Percentiles rank a stretch among this genome's conserved stretches.
These are phyloP conservation scores for Antennarius maculatus DNA, from an alignment of 2,797 vertebrate genomes.

Conservation along the genomic window DNA sequence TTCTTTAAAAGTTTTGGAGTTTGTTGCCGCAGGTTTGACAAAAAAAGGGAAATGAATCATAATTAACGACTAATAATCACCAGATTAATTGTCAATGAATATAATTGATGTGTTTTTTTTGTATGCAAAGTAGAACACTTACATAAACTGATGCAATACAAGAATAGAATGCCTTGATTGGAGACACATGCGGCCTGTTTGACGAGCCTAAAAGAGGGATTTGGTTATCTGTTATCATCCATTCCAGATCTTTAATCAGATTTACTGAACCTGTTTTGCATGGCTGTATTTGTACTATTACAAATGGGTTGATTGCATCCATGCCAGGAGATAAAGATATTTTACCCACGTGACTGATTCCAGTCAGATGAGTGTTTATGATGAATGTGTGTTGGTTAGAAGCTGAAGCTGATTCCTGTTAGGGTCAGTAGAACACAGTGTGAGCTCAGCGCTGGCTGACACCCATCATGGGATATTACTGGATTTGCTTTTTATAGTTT, in stretches of 20 bases:
- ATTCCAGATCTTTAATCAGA: slow-evolving; percentile 11
- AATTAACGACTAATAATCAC: no score
- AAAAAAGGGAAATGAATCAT: no score
- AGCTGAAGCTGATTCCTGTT: slow-evolving; percentile 38
- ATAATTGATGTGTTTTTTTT: no score
- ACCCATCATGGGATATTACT: slow-evolving; percentile 53
- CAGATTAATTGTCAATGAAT: no score
- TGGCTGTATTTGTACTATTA: not conserved
- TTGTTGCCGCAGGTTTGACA: no score
- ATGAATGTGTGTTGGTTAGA: slow-evolving; percentile 16
- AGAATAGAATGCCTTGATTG: slow-evolving; percentile 4
- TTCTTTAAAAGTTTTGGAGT: no score
- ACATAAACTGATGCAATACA: slow-evolving; percentile 20
- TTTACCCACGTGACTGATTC: slow-evolving; percentile 1
- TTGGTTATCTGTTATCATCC: slow-evolving; percentile 33
- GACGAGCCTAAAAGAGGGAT: slow-evolving; percentile 8
- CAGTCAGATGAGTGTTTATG: slow-evolving; percentile 8
- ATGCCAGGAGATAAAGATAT: slow-evolving; percentile 1
- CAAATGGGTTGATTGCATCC: slow-evolving; percentile 11
- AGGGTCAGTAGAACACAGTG: slow-evolving; percentile 46
- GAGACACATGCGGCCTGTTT: slow-evolving; percentile 10
- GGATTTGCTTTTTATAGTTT: slow-evolving; percentile 59
- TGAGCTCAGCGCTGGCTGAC: slow-evolving; percentile 48
- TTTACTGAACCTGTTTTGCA: slow-evolving; percentile 1
- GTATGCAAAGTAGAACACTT: slow-evolving; percentile 1